phyloP scores from a whole-genome alignment of 1,140 invertebrate species.

The Pachypsylla venusta region DNA sequence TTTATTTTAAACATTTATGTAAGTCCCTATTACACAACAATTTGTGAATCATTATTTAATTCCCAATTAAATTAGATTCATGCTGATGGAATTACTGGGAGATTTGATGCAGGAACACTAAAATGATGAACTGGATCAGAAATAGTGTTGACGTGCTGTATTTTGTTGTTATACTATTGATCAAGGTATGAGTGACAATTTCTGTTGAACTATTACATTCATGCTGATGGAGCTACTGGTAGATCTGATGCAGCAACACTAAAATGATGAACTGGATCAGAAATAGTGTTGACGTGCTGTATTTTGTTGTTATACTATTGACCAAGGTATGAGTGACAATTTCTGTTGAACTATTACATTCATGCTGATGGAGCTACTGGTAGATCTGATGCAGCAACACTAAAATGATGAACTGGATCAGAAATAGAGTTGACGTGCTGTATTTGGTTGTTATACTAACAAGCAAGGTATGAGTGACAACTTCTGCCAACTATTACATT shows the following conservation, averaged over 20 bases:
- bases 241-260: slow-evolving; percentile 34
- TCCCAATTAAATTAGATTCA: too few relatives aligned
- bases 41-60: too few relatives aligned
- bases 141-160: too few relatives aligned
- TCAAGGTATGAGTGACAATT: too few relatives aligned
- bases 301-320: slow-evolving; percentile 47
- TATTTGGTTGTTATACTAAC: slow-evolving; percentile 45
- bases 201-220: neutral
- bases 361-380: slow-evolving; percentile 32
- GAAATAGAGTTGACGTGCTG: slow-evolving; percentile 44
- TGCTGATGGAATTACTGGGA: neutral
- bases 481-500: too few relatives aligned
- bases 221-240: neutral
- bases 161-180: too few relatives aligned
- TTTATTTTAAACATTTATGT: too few relatives aligned
- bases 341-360: too few relatives aligned
- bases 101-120: neutral
- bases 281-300: slow-evolving; percentile 47
- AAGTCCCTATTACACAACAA: too few relatives aligned
- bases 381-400: slow-evolving; percentile 45
- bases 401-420: slow-evolving; percentile 42
- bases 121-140: too few relatives aligned
- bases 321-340: too few relatives aligned
- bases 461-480: too few relatives aligned
- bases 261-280: slow-evolving; percentile 48